These are phyloP conservation scores for Esox niger DNA, from an alignment of 2,113 vertebrate species.

Conservation along the genomic window DNA sequence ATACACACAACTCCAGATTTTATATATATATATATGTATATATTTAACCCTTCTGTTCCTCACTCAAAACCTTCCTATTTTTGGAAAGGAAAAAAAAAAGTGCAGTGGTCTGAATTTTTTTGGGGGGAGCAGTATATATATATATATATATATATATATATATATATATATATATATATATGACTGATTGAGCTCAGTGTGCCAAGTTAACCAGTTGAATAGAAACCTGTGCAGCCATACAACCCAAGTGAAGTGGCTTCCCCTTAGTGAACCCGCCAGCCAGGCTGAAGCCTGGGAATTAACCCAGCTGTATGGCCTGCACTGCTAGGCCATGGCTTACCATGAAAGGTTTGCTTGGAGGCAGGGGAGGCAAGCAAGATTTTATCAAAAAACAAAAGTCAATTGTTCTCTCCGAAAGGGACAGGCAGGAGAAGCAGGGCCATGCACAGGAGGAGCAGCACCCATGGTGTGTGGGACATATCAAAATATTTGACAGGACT, in stretches of 20 bases:
- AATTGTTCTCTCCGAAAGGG: slow-evolving; percentile 84
- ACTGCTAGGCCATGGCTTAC: slow-evolving; percentile 79
- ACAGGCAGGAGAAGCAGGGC: slow-evolving; percentile 64
- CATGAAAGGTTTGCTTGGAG: slow-evolving; percentile 94
- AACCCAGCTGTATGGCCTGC: slow-evolving; percentile 85
- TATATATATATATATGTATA: no score
- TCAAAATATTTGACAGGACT: slow-evolving; percentile 99
- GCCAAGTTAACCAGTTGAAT: slow-evolving; percentile 34
- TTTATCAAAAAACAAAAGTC: slow-evolving; percentile 91
- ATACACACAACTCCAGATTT: no score
- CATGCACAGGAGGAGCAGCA: slow-evolving; percentile 89
- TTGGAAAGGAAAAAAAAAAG: no score
- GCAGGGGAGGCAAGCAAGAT: slow-evolving; percentile 85
- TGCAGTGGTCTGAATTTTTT: no score
- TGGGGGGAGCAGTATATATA: no score
- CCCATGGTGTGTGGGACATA: slow-evolving; percentile 94
- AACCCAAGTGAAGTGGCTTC: slow-evolving; percentile 31
- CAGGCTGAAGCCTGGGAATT: slow-evolving; percentile 89
- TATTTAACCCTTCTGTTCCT: no score
- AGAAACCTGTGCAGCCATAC: slow-evolving; percentile 51
- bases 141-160: no score
- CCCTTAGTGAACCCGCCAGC: slow-evolving; percentile 59
- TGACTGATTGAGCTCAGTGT: slow-evolving; percentile 21
- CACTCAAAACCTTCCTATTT: no score
- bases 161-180: no score